Conservation (phyloP, 2,888 invertebrate genomes). For the Pocota personata region DNA sequence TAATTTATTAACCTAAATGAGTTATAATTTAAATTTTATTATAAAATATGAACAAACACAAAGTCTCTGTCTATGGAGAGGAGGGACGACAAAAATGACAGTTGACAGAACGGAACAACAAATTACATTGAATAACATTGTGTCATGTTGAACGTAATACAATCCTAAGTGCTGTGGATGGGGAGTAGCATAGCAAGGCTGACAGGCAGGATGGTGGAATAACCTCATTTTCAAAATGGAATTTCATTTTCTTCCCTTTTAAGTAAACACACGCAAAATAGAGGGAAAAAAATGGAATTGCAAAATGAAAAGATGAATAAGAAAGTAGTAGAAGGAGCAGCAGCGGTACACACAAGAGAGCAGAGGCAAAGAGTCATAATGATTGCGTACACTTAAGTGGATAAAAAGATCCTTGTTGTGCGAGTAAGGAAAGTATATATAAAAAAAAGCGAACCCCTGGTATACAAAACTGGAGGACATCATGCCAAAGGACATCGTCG, state of each 20-base stretch:
- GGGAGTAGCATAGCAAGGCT: not conserved
- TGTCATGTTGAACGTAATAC: slow-evolving; percentile 54
- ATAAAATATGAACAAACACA: slow-evolving; percentile 36
- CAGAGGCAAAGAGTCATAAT: slow-evolving; percentile 61
- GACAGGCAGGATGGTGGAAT: slow-evolving; percentile 19
- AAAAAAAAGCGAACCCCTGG: slow-evolving; percentile 7
- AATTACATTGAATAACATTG: slow-evolving; percentile 55
- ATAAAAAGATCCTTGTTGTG: slow-evolving; percentile 70
- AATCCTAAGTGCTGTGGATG: slow-evolving; percentile 32
- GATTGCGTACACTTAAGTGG: slow-evolving; percentile 73
- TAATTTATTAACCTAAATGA: slow-evolving; percentile 47
- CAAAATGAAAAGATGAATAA: slow-evolving; percentile 51
- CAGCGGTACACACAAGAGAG: slow-evolving; percentile 25
- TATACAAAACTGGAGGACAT: slow-evolving; percentile 65
- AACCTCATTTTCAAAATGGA: slow-evolving; percentile 60
- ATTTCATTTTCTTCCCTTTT: slow-evolving; percentile 54
- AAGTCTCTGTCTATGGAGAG: not conserved
- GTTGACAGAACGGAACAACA: slow-evolving; percentile 47
- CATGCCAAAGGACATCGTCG: slow-evolving; percentile 58
- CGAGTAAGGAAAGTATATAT: slow-evolving; percentile 21
- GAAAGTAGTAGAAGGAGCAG: slow-evolving; percentile 14
- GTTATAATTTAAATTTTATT: slow-evolving; percentile 45
- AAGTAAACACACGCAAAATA: slow-evolving; percentile 41
- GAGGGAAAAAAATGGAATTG: not conserved
- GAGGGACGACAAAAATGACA: slow-evolving; percentile 28